Conservation (phyloP, 1,140 invertebrate species). For the Fopius arisanus region DNA sequence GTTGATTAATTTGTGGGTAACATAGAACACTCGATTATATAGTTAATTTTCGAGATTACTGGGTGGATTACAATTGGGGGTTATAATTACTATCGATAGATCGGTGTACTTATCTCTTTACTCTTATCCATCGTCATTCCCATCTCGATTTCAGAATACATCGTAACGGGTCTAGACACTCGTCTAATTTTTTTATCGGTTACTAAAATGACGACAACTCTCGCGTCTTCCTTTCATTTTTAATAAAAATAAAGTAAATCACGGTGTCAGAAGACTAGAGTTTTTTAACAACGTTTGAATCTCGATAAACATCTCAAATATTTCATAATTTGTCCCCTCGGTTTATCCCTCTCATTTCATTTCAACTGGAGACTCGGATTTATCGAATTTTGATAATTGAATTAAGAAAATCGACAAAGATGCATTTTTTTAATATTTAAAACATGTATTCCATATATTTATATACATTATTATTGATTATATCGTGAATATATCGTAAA, state of each 20-base stretch:
- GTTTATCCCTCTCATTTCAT: conserved; percentile 6
- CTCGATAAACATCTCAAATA: conserved; percentile 50
- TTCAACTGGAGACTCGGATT: not conserved
- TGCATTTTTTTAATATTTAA: too few relatives aligned
- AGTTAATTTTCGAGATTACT: not conserved
- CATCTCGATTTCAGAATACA: not conserved
- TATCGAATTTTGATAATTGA: not conserved
- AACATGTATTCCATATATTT: too few relatives aligned
- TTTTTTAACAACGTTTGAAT: conserved; percentile 48
- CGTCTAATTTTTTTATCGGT: not conserved
- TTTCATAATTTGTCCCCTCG: conserved; percentile 39
- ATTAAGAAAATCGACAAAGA: too few relatives aligned
- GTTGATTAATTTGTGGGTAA: not conserved
- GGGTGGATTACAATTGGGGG: not conserved
- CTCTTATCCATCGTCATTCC: not conserved
- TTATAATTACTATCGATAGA: not conserved
- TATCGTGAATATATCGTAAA: too few relatives aligned
- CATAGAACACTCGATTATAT: conserved; percentile 1
- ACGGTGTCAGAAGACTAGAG: conserved; percentile 37
- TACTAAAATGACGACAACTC: conserved; percentile 5
- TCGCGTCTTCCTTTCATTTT: conserved; percentile 15
- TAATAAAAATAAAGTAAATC: conserved; percentile 36
- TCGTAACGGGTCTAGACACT: not conserved
- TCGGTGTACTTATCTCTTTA: not conserved
- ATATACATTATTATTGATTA: too few relatives aligned